Conservation (phyloP, 1,140 invertebrate species). For the Lithobius niger region DNA sequence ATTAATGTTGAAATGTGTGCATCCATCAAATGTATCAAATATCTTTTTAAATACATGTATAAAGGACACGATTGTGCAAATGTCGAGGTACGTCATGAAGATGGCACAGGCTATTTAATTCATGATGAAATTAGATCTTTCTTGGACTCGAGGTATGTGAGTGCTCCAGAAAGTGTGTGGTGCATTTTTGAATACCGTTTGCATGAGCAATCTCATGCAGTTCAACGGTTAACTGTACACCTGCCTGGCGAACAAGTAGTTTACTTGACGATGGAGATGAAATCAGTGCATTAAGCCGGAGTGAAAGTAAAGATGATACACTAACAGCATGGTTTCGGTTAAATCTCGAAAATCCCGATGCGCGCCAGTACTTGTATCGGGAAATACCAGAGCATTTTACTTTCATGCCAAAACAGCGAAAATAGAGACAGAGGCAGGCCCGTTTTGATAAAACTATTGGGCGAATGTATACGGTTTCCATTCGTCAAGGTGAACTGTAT, state of each 20-base stretch:
- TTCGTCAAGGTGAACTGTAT: background rate
- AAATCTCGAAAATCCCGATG: background rate
- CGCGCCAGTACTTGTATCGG: background rate
- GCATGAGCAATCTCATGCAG: background rate
- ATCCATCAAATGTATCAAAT: no score
- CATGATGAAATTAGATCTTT: conserved; percentile 2
- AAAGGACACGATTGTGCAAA: no score
- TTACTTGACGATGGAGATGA: background rate
- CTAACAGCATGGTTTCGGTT: conserved; percentile 2
- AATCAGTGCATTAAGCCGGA: background rate
- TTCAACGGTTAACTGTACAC: background rate
- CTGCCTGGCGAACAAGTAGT: background rate
- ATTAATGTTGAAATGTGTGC: no score
- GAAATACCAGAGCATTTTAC: background rate
- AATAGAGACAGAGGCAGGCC: background rate
- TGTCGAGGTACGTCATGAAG: no score
- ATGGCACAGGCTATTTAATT: no score
- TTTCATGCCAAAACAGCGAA: background rate
- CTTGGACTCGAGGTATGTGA: background rate
- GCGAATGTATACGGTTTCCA: background rate
- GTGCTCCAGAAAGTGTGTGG: conserved; percentile 1
- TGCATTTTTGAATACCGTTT: background rate
- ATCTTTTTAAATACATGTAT: no score
- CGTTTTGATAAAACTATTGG: background rate
- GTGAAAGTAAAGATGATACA: background rate